phyloP scores from a whole-genome alignment of 2,888 invertebrate genomes.

The Synergus umbraculus region DNA sequence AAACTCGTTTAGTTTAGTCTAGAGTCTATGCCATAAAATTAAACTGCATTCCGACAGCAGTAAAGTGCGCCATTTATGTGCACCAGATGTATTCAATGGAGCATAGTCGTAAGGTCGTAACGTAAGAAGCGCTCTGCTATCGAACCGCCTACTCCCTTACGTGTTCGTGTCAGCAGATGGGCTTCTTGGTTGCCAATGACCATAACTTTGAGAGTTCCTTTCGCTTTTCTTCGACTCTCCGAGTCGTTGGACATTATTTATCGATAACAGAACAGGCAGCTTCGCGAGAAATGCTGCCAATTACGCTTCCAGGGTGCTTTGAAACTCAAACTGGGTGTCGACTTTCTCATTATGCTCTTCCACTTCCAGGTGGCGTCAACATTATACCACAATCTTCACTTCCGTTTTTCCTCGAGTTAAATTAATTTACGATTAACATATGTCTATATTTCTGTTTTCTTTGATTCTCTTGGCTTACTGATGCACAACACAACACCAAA shows the following conservation, averaged over 20 bases:
- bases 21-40: slow-evolving; percentile 15
- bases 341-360: not conserved
- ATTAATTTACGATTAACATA: slow-evolving; percentile 26
- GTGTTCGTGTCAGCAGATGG: slow-evolving; percentile 41
- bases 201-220: slow-evolving; percentile 42
- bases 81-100: slow-evolving; percentile 39
- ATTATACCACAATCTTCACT: not conserved
- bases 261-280: slow-evolving; percentile 26
- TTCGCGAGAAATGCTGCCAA: slow-evolving; percentile 28
- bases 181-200: slow-evolving; percentile 42
- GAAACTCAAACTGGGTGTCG: slow-evolving; percentile 20
- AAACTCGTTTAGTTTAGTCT: slow-evolving; percentile 6
- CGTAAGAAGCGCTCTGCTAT: slow-evolving; percentile 24
- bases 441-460: slow-evolving; percentile 3
- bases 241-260: slow-evolving; percentile 29
- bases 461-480: not conserved
- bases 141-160: slow-evolving; percentile 37
- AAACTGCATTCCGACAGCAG: slow-evolving; percentile 33
- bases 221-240: slow-evolving; percentile 37
- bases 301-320: slow-evolving; percentile 11
- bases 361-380: slow-evolving; percentile 25
- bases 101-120: slow-evolving; percentile 29
- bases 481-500: not conserved
- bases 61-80: slow-evolving; percentile 40
- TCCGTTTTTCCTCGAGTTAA: not conserved